These are phyloP conservation scores for Phylloscopus collybita DNA, from an alignment of 2,797 vertebrate species.

Conservation along the genomic window DNA sequence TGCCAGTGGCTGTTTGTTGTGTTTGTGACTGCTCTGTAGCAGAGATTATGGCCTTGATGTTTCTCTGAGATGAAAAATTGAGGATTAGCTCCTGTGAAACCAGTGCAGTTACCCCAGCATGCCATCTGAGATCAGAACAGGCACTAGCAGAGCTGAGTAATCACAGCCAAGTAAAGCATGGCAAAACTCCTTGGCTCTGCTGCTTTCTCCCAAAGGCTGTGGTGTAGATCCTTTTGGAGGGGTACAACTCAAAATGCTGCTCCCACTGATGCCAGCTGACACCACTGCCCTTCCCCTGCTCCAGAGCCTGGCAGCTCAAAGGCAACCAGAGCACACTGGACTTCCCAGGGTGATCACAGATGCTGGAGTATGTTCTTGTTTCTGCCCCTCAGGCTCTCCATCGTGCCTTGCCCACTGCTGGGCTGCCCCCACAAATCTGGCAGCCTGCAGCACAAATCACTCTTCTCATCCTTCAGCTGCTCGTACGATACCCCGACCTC, in stretches of 20 bases:
- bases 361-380: background rate
- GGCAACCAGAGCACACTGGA: background rate
- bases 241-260: rapidly evolving
- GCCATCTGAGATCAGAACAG: background rate
- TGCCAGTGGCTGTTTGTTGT: background rate
- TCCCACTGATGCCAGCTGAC: background rate
- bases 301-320: background rate
- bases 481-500: background rate
- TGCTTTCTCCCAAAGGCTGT: background rate
- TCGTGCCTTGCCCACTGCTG: background rate
- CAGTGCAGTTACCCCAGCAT: background rate
- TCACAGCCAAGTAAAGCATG: background rate
- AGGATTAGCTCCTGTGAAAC: background rate
- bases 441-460: background rate
- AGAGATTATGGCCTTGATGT: background rate
- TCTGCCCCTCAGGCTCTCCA: background rate
- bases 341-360: background rate
- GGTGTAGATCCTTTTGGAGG: background rate
- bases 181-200: background rate
- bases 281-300: background rate
- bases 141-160: background rate
- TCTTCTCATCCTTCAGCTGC: background rate
- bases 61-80: background rate
- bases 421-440: background rate
- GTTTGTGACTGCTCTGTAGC: background rate